These are phyloP conservation scores for Matsumyia berberina DNA, from an alignment of 2,888 invertebrate genomes.

Conservation along the genomic window DNA sequence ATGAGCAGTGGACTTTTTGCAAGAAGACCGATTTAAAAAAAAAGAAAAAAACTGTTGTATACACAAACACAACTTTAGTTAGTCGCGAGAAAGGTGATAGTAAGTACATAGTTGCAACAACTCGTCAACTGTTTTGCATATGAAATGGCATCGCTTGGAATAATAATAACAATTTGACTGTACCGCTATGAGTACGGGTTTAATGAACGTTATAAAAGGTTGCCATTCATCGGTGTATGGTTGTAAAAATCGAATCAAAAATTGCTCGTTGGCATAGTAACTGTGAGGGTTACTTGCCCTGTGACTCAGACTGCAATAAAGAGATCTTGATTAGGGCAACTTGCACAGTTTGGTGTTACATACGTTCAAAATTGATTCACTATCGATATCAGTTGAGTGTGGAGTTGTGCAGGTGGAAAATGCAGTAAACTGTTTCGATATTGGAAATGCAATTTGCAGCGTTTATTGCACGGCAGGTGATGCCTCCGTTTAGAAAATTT, in stretches of 20 bases:
- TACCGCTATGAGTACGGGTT: constrained; percentile 12
- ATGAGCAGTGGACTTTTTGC: constrained; percentile 40
- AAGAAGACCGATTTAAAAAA: constrained; percentile 32
- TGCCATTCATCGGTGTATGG: background rate
- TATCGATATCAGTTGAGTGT: no score
- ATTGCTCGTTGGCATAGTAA: constrained; percentile 3
- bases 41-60: constrained; percentile 51
- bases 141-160: constrained; percentile 18
- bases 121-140: constrained; percentile 6
- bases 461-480: no score
- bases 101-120: constrained; percentile 21
- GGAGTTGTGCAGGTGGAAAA: no score
- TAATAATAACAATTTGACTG: constrained; percentile 10
- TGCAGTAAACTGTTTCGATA: no score
- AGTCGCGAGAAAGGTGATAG: constrained; percentile 32
- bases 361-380: no score
- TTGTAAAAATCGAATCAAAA: constrained; percentile 5
- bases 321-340: no score
- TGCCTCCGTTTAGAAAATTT: no score
- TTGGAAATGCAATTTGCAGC: no score
- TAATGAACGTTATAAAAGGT: constrained; percentile 6
- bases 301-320: no score
- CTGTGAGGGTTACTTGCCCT: constrained; percentile 2
- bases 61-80: constrained; percentile 20
- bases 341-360: no score